These are phyloP conservation scores for Stomorhina lunata DNA, from an alignment of 2,888 invertebrate genomes.

Conservation along the genomic window DNA sequence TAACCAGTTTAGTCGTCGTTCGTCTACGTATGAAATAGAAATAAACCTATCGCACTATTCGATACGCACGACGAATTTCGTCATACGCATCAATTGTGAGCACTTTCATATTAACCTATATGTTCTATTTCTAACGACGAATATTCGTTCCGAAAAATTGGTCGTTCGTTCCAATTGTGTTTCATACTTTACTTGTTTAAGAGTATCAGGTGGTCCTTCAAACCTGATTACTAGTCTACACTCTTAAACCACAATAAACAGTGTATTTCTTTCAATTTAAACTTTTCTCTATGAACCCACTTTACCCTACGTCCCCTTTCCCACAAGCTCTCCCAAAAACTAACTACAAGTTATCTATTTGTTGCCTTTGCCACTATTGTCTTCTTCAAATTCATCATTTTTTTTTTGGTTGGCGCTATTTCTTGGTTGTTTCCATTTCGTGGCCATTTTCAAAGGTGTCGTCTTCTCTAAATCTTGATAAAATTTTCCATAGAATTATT, in stretches of 20 bases:
- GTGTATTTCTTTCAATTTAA: not conserved
- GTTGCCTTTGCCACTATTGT: slow-evolving; percentile 25
- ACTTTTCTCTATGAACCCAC: not conserved
- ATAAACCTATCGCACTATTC: no score
- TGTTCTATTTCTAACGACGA: no score
- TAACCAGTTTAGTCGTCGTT: no score
- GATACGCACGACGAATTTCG: no score
- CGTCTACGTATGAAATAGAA: no score
- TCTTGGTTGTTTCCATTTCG: not conserved
- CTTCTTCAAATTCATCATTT: slow-evolving; percentile 6
- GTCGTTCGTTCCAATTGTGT: no score
- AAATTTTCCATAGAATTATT: slow-evolving; percentile 22
- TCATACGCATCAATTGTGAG: no score
- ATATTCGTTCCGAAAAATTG: no score
- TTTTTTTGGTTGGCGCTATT: not conserved
- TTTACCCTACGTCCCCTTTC: not conserved
- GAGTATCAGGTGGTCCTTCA: no score
- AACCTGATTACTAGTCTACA: no score
- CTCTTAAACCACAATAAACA: not conserved
- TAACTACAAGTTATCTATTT: slow-evolving; percentile 26
- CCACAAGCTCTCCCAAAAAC: not conserved
- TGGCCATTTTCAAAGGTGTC: slow-evolving; percentile 51
- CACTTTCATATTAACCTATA: no score
- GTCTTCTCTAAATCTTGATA: slow-evolving; percentile 60
- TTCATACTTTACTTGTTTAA: no score